Evolutionary conservation across 2,113 vertebrate genomes (phyloP).

Genomic region (Pelvicachromis taeniatus): DNA sequence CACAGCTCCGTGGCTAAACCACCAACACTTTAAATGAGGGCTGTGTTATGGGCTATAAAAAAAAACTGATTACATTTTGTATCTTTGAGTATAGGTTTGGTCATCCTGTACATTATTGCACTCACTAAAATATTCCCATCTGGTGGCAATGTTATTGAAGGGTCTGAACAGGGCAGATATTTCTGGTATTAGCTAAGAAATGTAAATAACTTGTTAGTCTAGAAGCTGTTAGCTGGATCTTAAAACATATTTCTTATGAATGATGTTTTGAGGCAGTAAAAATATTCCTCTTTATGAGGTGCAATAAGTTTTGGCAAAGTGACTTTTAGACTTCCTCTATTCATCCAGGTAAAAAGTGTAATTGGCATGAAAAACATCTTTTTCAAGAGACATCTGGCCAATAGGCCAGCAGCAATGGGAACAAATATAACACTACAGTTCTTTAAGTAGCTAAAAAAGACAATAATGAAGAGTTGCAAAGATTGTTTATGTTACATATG

Average conservation of each 20-base stretch:
- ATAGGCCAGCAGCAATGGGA: not conserved
- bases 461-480: not conserved
- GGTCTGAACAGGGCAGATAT: not conserved
- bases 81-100: not conserved
- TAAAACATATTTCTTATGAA: not conserved
- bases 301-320: not conserved
- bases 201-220: not conserved
- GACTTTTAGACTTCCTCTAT: not conserved
- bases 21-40: slow-evolving; percentile 14
- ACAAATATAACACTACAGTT: not conserved
- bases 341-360: not conserved
- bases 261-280: not conserved
- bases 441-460: not conserved
- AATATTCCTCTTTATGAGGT: not conserved
- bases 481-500: not conserved
- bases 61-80: not conserved
- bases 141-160: not conserved
- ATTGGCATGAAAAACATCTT: not conserved
- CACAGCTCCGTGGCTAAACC: slow-evolving; percentile 43
- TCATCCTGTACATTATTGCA: not conserved
- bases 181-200: not conserved
- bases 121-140: not conserved
- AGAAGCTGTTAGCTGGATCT: not conserved
- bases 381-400: not conserved
- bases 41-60: not conserved